Percentiles rank a stretch among this genome's conserved stretches.
Evolutionary conservation across 1,140 invertebrate genomes (phyloP).

Genomic region (Alviniconcha marisindica): DNA sequence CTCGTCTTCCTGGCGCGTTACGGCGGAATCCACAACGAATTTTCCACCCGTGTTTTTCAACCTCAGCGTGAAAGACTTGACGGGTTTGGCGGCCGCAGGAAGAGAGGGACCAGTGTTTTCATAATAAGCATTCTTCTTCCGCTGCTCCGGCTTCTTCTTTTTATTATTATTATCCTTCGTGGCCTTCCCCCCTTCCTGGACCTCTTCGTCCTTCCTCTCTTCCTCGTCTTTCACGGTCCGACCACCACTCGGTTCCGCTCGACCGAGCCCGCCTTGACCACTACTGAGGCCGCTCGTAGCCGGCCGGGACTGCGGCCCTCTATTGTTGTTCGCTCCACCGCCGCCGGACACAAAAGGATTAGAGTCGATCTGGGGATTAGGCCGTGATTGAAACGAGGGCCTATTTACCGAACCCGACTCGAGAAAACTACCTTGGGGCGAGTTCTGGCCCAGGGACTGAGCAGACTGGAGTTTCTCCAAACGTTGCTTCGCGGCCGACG

Average conservation of each 20-base stretch:
- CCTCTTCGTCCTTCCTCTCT: constrained; percentile 15
- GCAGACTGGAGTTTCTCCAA: too few species aligned
- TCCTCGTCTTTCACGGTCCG: background rate
- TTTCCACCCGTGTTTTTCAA: constrained; percentile 3
- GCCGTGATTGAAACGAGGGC: background rate
- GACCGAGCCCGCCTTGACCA: constrained; percentile 1
- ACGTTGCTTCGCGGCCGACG: too few species aligned
- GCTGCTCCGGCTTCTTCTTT: background rate
- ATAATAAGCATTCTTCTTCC: too few species aligned
- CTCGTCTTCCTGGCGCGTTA: background rate
- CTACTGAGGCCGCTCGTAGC: too few species aligned
- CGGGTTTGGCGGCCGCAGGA: background rate
- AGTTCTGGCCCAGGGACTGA: too few species aligned
- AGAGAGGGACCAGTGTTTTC: too few species aligned
- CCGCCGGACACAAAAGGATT: constrained; percentile 23
- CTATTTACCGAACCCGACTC: background rate
- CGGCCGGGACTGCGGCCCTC: background rate
- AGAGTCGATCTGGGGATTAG: background rate
- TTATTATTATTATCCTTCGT: background rate
- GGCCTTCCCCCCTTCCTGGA: background rate
- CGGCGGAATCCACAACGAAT: constrained; percentile 18
- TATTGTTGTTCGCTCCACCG: background rate
- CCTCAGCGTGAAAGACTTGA: constrained; percentile 13
- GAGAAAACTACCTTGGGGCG: background rate
- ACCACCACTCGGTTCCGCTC: constrained; percentile 20